Evolutionary conservation across 2,797 vertebrate species (phyloP), one percentile per base, ranked within the genome.

Genomic region (Onychomys arenicola): DNA sequence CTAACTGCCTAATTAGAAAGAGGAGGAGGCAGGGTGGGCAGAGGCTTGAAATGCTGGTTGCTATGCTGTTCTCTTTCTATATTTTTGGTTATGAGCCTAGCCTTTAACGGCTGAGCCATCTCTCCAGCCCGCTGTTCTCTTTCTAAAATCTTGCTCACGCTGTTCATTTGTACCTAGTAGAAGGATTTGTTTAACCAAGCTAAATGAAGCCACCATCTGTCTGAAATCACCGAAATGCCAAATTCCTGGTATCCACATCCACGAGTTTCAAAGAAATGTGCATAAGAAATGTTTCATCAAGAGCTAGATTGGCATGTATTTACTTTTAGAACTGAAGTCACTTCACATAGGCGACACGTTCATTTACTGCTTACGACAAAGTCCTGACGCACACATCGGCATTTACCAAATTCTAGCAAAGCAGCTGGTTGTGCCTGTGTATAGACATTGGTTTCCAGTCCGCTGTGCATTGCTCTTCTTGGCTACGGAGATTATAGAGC

Each of bases 121-220:
- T n/a, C n/a, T n/a, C n/a, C n/a, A n/a, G n/a, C n/a, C n/a, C n/a
- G n/a, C 14, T 92, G 40, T n/a, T 87, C 40, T 82, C 65, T 96
- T 91, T 49, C 85, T 81, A 82, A 85, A 69, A 9, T 76, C 61
- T 78, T 67, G 73, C 55, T 94, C 59, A 37, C 0, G 29, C 25
- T 83, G 88, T 83, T 73, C 78, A 52, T 89, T 90, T 95, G 89
- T 77, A 46, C n/a, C 73, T 61, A 86, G 91, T 21, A 55, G 67
- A 82, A 77, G 86, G 52, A 63, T 63, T 57, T 90, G 76, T 94
- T 90, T 55, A 85, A 69, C 92, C 65, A 63, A 96, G 86, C 82
- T 87, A 88, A 95, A 63, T 23, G 81, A 95, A 76, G 81, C 43
- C 57, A 63, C 81, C 86, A 97, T 97, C 81, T 96, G 81, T 63